A percentile compares a stretch with the other conserved stretches of the same genome.
Conservation (phyloP, 2,888 invertebrate species). For the Parascotia fuliginaria region DNA sequence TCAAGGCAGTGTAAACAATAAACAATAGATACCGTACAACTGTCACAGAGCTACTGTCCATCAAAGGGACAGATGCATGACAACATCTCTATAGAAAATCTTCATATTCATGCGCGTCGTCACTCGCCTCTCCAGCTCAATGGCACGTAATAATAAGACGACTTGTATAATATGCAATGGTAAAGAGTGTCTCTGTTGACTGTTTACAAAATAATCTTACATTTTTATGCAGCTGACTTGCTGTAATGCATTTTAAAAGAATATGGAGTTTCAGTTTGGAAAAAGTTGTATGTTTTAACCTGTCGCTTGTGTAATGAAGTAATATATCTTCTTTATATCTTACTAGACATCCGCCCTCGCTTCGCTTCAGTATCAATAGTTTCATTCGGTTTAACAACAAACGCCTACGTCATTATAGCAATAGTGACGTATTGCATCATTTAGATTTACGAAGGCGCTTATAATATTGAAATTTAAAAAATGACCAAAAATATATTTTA, state of each 20-base stretch:
- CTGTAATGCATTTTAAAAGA: slow-evolving; percentile 24
- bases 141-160: slow-evolving; percentile 68
- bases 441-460: too few relatives aligned
- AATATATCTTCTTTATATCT: too few relatives aligned
- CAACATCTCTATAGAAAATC: slow-evolving; percentile 78
- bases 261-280: slow-evolving; percentile 3
- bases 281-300: background rate
- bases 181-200: slow-evolving; percentile 59
- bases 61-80: slow-evolving; percentile 69
- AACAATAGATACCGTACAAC: slow-evolving; percentile 68
- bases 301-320: too few relatives aligned
- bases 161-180: slow-evolving; percentile 66
- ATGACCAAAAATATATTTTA: too few relatives aligned
- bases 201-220: slow-evolving; percentile 47
- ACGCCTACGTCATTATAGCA: too few relatives aligned
- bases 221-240: slow-evolving; percentile 46
- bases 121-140: slow-evolving; percentile 50
- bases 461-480: too few relatives aligned
- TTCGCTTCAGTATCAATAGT: too few relatives aligned
- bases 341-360: too few relatives aligned
- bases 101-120: slow-evolving; percentile 64
- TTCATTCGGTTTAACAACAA: too few relatives aligned
- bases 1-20: slow-evolving; percentile 66
- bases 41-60: slow-evolving; percentile 63
- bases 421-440: too few relatives aligned